These are phyloP conservation scores for Alcis repandata DNA, from an alignment of 2,888 invertebrate genomes.

Conservation along the genomic window DNA sequence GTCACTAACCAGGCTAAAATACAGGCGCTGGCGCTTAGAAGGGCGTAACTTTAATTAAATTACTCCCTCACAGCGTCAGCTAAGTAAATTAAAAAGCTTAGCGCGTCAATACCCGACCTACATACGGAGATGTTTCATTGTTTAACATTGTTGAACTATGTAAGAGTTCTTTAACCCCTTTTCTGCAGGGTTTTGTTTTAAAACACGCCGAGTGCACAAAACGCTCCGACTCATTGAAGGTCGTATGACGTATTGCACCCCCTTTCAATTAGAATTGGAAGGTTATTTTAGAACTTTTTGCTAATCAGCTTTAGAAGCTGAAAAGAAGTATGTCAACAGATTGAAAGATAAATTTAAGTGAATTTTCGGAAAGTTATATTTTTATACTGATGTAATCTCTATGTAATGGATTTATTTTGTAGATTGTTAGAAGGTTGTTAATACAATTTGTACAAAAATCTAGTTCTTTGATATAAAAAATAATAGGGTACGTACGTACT, in stretches of 20 bases:
- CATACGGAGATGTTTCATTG: constrained; percentile 19
- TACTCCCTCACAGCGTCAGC: constrained; percentile 43
- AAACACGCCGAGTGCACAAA: too few relatives aligned
- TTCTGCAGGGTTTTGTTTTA: background rate
- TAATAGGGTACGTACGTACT: background rate
- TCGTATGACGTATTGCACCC: too few relatives aligned
- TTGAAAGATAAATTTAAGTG: too few relatives aligned
- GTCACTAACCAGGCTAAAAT: constrained; percentile 37
- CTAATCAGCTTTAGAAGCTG: too few relatives aligned
- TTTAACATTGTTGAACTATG: constrained; percentile 4
- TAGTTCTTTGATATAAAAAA: background rate
- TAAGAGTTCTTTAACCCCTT: background rate
- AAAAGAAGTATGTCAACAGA: too few relatives aligned
- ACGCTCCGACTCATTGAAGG: too few relatives aligned
- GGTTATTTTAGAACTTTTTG: too few relatives aligned
- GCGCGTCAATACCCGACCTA: constrained; percentile 41
- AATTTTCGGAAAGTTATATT: too few relatives aligned
- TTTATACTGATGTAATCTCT: too few relatives aligned
- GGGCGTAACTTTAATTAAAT: constrained; percentile 48
- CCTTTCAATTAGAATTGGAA: too few relatives aligned
- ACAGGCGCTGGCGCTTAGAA: constrained; percentile 27
- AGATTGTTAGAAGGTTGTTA: too few relatives aligned
- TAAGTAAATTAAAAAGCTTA: constrained; percentile 63
- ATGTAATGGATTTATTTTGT: too few relatives aligned
- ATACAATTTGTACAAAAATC: background rate